These are phyloP conservation scores for Prionailurus bengalensis DNA, from an alignment of 2,113 vertebrate genomes.

Conservation along the genomic window DNA sequence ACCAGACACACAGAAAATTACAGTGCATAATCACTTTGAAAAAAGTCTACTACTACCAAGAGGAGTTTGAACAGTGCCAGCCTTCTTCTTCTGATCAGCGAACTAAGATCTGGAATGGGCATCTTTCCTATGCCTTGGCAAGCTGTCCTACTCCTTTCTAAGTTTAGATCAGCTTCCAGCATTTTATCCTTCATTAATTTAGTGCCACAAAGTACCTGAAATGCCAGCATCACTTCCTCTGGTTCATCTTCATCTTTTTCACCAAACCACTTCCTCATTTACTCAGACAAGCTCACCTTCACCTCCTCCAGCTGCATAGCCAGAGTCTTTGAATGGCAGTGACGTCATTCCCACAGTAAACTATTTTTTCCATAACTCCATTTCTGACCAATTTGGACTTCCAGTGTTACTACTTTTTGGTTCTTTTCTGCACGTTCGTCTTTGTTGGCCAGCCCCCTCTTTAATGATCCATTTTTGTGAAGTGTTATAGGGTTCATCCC, in stretches of 20 bases:
- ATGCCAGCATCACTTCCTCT: background rate
- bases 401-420: background rate
- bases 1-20: background rate
- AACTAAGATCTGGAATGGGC: background rate
- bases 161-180: background rate
- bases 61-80: background rate
- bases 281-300: background rate
- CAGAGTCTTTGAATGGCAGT: background rate
- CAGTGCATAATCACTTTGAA: background rate
- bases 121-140: background rate
- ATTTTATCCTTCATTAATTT: background rate
- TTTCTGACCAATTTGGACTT: background rate
- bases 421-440: background rate
- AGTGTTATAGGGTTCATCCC: background rate
- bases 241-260: background rate
- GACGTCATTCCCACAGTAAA: background rate
- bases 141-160: background rate
- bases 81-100: background rate
- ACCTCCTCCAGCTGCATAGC: background rate
- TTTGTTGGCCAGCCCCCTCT: background rate
- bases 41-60: background rate
- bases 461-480: constrained; percentile 1
- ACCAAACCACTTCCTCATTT: background rate
- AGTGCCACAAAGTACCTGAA: background rate
- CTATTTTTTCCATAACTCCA: background rate